Percentiles rank a stretch among this genome's conserved stretches.
These are phyloP conservation scores for Acrobasis suavella DNA, from an alignment of 2,888 invertebrate genomes.

Conservation along the genomic window DNA sequence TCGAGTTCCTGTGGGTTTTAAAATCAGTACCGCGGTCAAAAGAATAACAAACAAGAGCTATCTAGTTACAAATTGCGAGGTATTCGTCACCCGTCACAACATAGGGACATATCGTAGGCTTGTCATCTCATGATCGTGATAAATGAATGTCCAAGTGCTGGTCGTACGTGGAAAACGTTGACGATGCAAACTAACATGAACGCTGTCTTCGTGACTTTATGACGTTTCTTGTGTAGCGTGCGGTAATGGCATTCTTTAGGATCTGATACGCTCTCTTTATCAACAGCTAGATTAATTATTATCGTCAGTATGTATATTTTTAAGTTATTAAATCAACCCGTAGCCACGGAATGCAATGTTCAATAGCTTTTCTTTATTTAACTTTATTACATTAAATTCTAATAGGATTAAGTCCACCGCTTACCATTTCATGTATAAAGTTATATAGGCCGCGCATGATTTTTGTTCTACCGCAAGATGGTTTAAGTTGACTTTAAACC, in stretches of 20 bases:
- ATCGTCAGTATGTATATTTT: too few relatives aligned
- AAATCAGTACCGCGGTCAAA: neutral
- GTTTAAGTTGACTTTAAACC: too few relatives aligned
- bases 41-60: neutral
- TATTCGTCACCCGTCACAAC: neutral
- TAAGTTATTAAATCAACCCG: too few relatives aligned
- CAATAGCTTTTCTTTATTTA: too few relatives aligned
- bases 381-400: too few relatives aligned
- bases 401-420: too few relatives aligned
- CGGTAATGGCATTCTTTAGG: neutral
- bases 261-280: neutral
- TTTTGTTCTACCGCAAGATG: too few relatives aligned
- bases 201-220: slow-evolving; percentile 6
- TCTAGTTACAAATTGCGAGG: slow-evolving; percentile 1
- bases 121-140: neutral
- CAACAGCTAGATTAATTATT: neutral
- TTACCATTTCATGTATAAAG: too few relatives aligned
- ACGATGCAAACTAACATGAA: slow-evolving; percentile 1
- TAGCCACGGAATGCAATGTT: too few relatives aligned
- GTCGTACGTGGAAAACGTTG: slow-evolving; percentile 2
- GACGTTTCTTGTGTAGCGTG: neutral
- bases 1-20: neutral
- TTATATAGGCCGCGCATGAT: too few relatives aligned
- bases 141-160: neutral
- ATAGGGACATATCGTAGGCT: neutral